Percentiles rank a stretch among this genome's conserved stretches.
phyloP scores from a whole-genome alignment of 1,140 invertebrate genomes.

The Zophobas atratus region DNA sequence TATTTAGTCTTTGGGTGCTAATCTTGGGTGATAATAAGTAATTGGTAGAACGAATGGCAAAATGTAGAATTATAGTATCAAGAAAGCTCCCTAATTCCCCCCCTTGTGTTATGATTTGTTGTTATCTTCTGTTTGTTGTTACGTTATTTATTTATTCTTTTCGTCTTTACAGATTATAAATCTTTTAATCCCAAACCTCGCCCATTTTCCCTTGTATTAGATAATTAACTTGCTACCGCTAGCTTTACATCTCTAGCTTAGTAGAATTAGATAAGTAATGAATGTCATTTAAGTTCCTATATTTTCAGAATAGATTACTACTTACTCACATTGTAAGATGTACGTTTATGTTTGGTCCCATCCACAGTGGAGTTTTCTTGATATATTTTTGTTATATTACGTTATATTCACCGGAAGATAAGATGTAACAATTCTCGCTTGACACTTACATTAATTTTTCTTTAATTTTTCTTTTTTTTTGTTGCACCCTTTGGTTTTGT shows the following conservation, averaged over 20 bases:
- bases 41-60: background rate
- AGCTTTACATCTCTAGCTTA: slow-evolving; percentile 10
- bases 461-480: slow-evolving; percentile 61
- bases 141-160: slow-evolving; percentile 56
- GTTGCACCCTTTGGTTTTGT: slow-evolving; percentile 51
- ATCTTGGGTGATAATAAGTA: slow-evolving; percentile 41
- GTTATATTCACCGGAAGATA: slow-evolving; percentile 6
- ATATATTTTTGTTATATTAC: slow-evolving; percentile 46
- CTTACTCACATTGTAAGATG: slow-evolving; percentile 4
- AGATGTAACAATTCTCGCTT: slow-evolving; percentile 23
- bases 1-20: slow-evolving; percentile 37
- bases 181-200: slow-evolving; percentile 77
- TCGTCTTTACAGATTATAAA: slow-evolving; percentile 74
- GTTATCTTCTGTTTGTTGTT: slow-evolving; percentile 22
- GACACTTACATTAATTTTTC: slow-evolving; percentile 48
- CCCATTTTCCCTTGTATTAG: slow-evolving; percentile 74
- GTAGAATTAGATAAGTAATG: slow-evolving; percentile 25
- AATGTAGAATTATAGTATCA: slow-evolving; percentile 30
- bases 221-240: slow-evolving; percentile 15
- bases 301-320: background rate
- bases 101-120: slow-evolving; percentile 26
- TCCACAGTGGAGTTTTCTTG: slow-evolving; percentile 53
- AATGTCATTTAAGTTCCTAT: slow-evolving; percentile 22
- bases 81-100: slow-evolving; percentile 53
- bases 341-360: background rate